These are phyloP conservation scores for Paramormyrops kingsleyae DNA, from an alignment of 2,113 vertebrate genomes.

Conservation along the genomic window DNA sequence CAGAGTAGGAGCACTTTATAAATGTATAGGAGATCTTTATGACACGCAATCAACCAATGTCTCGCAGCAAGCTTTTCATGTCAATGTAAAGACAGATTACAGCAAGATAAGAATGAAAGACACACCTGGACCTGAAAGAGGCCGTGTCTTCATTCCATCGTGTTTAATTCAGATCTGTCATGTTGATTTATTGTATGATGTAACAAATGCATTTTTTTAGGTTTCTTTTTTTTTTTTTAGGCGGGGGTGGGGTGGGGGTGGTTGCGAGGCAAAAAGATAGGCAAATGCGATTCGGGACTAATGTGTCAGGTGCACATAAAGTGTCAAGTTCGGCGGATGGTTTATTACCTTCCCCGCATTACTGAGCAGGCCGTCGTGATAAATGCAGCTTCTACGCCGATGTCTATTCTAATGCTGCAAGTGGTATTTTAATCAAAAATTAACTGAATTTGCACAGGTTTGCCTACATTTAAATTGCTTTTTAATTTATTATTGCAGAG, in stretches of 20 bases:
- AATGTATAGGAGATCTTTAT: conserved; percentile 25
- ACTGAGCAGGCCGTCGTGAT: neutral
- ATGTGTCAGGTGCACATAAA: neutral
- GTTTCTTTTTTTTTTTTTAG: neutral
- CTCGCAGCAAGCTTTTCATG: conserved; percentile 17
- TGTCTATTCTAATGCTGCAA: neutral
- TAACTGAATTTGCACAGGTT: neutral
- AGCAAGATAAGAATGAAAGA: conserved; percentile 45
- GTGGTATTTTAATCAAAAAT: neutral
- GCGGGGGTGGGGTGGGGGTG: neutral
- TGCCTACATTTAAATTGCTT: neutral
- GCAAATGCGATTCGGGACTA: conserved; percentile 35
- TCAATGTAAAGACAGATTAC: conserved; percentile 33
- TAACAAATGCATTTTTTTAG: conserved; percentile 33
- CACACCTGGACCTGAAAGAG: conserved; percentile 42
- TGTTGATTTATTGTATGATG: conserved; percentile 48
- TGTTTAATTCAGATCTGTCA: conserved; percentile 46
- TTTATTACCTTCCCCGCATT: neutral
- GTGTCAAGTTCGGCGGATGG: neutral
- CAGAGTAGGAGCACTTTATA: conserved; percentile 13
- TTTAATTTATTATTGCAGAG: neutral
- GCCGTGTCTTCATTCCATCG: conserved; percentile 37
- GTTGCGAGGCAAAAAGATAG: conserved; percentile 36
- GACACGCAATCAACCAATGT: conserved; percentile 29
- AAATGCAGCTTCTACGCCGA: neutral